Conservation (phyloP, 92 coral and sea anemone genomes). For the Porites rus region DNA sequence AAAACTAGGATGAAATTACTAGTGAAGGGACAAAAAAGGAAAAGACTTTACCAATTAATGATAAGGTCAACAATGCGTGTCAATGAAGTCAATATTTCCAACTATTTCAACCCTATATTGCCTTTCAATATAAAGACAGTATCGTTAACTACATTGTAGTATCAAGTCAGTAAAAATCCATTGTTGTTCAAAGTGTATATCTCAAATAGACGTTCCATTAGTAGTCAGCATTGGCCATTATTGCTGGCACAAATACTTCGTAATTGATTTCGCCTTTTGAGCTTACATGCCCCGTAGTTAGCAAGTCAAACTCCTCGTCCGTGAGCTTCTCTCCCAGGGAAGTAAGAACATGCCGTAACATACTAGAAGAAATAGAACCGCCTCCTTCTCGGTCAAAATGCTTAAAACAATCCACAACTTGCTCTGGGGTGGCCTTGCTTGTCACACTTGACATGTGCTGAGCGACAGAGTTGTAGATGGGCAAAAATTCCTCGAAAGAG, state of each 20-base stretch:
- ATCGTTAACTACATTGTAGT: constrained; percentile 1
- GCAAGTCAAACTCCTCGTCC: constrained; percentile 89
- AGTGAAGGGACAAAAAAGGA: not conserved
- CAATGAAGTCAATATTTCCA: constrained; percentile 16
- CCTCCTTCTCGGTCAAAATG: constrained; percentile 89
- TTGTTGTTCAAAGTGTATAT: not conserved
- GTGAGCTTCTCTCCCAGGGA: constrained; percentile 93
- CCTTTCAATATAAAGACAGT: not conserved
- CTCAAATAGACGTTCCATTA: not conserved
- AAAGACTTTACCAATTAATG: not conserved
- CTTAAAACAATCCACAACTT: constrained; percentile 91
- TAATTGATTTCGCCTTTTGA: constrained; percentile 87
- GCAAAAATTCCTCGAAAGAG: constrained; percentile 90
- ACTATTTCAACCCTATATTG: constrained; percentile 31
- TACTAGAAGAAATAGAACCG: constrained; percentile 85
- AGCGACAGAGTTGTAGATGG: constrained; percentile 89
- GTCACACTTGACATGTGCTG: constrained; percentile 79
- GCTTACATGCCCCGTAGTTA: constrained; percentile 85
- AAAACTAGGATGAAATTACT: constrained; percentile 7
- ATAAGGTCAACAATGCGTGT: constrained; percentile 39
- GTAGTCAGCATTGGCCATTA: constrained; percentile 37
- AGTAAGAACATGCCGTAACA: constrained; percentile 92
- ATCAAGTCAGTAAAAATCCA: not conserved
- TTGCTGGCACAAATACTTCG: constrained; percentile 61
- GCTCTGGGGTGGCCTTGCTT: constrained; percentile 82